Conservation (phyloP, 2,888 invertebrate genomes). For the Liodrosophila aerea region DNA sequence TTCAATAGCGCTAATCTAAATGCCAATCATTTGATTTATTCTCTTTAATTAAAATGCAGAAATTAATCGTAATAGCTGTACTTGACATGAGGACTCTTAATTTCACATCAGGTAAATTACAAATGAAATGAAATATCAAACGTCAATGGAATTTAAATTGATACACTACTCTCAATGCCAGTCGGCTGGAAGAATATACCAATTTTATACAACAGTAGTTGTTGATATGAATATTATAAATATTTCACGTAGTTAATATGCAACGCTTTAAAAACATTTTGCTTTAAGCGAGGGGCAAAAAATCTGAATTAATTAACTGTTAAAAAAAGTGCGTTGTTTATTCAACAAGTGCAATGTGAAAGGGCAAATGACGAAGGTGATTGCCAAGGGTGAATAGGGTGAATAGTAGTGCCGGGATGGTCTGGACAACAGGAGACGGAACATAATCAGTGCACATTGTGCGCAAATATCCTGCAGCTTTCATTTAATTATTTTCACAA, state of each 20-base stretch:
- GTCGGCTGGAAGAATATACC: slow-evolving; percentile 14
- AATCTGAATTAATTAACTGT: slow-evolving; percentile 61
- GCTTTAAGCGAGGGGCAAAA: slow-evolving; percentile 14
- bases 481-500: slow-evolving; percentile 61
- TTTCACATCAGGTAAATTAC: slow-evolving; percentile 17
- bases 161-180: slow-evolving; percentile 18
- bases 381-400: neutral
- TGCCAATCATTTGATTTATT: too few species aligned
- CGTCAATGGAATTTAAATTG: slow-evolving; percentile 3
- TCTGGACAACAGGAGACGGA: slow-evolving; percentile 22
- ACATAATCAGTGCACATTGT: slow-evolving; percentile 65
- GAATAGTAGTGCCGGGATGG: too few species aligned
- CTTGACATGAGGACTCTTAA: slow-evolving; percentile 1
- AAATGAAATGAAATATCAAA: slow-evolving; percentile 13
- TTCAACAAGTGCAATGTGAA: slow-evolving; percentile 25
- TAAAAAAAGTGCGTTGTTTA: slow-evolving; percentile 53
- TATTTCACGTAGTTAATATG: too few species aligned
- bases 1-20: too few species aligned
- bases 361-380: neutral
- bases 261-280: neutral
- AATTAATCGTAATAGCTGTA: too few species aligned
- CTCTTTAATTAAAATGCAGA: too few species aligned
- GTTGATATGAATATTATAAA: too few species aligned
- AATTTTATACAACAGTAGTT: too few species aligned
- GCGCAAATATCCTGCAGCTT: slow-evolving; percentile 61